These are phyloP conservation scores for Xanthostigma xanthostigma DNA, from an alignment of 2,888 invertebrate genomes.

Conservation along the genomic window DNA sequence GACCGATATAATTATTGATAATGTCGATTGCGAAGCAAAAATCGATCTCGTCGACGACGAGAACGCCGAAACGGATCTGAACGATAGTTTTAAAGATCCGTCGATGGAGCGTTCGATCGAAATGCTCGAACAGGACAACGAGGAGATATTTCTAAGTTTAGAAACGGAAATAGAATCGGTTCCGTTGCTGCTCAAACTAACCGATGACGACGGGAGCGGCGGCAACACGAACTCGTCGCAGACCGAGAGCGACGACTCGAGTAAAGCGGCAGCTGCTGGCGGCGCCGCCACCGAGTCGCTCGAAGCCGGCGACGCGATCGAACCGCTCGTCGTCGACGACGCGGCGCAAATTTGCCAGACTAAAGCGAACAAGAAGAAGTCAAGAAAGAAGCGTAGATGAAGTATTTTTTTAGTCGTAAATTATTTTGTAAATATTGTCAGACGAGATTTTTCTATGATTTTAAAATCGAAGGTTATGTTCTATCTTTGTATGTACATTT, in stretches of 20 bases:
- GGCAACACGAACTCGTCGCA: conserved; percentile 26
- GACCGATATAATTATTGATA: not conserved
- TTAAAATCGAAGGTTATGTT: not conserved
- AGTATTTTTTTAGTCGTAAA: conserved; percentile 7
- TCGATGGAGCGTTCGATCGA: not conserved
- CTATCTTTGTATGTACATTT: too few relatives aligned
- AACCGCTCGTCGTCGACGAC: conserved; percentile 8
- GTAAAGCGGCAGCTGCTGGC: conserved; percentile 8
- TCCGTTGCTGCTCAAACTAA: conserved; percentile 12
- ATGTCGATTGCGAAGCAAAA: not conserved
- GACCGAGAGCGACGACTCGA: conserved; percentile 39
- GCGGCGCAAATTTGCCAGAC: conserved; percentile 9
- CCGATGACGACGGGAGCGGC: conserved; percentile 39
- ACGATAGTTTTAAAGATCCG: not conserved
- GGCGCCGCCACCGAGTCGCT: conserved; percentile 20
- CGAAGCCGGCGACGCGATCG: conserved; percentile 23
- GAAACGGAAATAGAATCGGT: not conserved
- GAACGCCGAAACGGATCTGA: not conserved
- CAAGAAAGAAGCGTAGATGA: conserved; percentile 48
- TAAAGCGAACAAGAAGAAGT: conserved; percentile 35
- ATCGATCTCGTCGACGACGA: not conserved
- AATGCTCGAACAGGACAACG: not conserved
- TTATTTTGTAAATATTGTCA: not conserved
- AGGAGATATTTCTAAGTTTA: conserved; percentile 3
- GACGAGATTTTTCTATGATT: not conserved